A percentile compares a stretch with the other conserved stretches of the same genome.
These are phyloP conservation scores for Circaetus gallicus DNA, from an alignment of 2,113 vertebrate genomes.

Conservation along the genomic window DNA sequence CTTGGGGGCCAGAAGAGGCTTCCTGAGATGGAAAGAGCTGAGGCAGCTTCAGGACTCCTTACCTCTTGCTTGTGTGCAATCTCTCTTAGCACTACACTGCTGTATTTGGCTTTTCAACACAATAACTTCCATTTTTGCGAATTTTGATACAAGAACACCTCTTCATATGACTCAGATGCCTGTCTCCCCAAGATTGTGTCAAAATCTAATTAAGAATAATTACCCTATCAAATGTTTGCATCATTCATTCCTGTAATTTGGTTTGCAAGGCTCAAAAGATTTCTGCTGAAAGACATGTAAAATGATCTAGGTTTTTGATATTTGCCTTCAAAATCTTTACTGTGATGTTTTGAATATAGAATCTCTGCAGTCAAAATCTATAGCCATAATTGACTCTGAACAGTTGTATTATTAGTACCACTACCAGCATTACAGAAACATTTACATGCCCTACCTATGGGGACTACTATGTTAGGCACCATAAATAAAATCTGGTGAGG, in stretches of 20 bases:
- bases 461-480: not conserved
- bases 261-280: not conserved
- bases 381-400: not conserved
- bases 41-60: not conserved
- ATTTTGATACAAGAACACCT: not conserved
- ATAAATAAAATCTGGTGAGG: not conserved
- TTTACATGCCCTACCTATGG: not conserved
- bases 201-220: slow-evolving; percentile 17
- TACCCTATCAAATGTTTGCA: not conserved
- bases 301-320: not conserved
- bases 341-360: not conserved
- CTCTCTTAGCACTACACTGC: not conserved
- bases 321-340: not conserved
- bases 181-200: not conserved
- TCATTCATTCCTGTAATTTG: not conserved
- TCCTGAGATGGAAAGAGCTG: not conserved
- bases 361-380: not conserved
- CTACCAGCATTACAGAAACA: not conserved
- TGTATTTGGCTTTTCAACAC: not conserved
- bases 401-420: not conserved
- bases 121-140: not conserved
- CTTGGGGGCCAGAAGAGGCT: not conserved
- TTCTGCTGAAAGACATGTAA: not conserved
- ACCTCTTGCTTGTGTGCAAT: not conserved
- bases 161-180: not conserved